Evolutionary conservation across 2,113 vertebrate genomes (phyloP).

Genomic region (Melanostigma gelatinosum): DNA sequence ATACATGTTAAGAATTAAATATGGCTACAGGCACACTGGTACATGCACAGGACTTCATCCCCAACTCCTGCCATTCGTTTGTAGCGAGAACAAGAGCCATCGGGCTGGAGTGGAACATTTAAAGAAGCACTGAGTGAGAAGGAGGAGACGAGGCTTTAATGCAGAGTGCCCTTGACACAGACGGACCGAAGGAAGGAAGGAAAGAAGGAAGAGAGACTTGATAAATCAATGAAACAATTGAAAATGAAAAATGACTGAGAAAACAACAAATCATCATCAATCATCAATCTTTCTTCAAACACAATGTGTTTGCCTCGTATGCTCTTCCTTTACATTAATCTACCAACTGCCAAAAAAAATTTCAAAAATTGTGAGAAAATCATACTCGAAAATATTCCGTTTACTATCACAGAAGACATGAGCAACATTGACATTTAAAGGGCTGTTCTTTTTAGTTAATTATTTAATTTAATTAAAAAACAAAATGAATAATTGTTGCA

Average conservation of each 20-base stretch:
- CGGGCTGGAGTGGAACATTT: slow-evolving; percentile 8
- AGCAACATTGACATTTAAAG: not conserved
- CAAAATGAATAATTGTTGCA: too few relatives aligned
- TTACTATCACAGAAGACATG: not conserved
- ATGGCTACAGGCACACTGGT: slow-evolving; percentile 19
- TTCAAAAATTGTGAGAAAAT: too few relatives aligned
- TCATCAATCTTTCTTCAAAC: not conserved
- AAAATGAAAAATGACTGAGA: not conserved
- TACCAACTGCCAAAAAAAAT: not conserved
- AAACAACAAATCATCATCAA: not conserved
- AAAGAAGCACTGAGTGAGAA: not conserved
- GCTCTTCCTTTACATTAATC: not conserved
- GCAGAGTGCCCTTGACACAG: not conserved
- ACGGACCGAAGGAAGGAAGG: not conserved
- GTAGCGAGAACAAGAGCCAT: not conserved
- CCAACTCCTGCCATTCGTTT: slow-evolving; percentile 32
- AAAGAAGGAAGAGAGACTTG: not conserved
- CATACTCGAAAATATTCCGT: not conserved
- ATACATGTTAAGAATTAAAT: slow-evolving; percentile 32
- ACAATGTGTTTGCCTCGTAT: too few relatives aligned
- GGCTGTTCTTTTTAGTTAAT: not conserved
- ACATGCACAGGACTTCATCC: slow-evolving; percentile 38
- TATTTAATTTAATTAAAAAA: too few relatives aligned
- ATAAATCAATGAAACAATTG: not conserved
- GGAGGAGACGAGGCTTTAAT: not conserved